Base-by-base conservation (phyloP, 2,113 vertebrate genomes). In the Amazona guildingii region DNA sequence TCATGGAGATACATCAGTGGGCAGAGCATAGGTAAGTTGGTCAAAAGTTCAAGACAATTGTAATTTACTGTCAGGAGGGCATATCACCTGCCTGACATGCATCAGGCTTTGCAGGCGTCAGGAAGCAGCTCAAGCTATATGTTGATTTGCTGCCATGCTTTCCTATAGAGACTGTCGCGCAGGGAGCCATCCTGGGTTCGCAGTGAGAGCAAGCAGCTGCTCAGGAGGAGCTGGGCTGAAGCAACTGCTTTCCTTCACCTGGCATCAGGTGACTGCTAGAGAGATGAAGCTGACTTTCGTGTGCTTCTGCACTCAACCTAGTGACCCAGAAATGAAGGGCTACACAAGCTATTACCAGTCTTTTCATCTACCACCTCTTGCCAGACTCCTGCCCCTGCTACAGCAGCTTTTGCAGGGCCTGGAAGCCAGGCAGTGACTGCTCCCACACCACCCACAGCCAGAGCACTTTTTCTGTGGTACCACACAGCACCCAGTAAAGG, bases 1-100 rank as follows among this genome's bases (percentile, higher is more conserved):
- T 54, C 1, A 0, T 4, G 29, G 27, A 75, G 61, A 24, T 28
- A 2, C 2, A 3, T 35, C 17, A 52, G 25, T 12, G 31, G 59
- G 27, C 79, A 72, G 43, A 77, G 23, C 5, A 20, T 4, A 41
- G 76, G 72, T 20, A 43, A 74, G 21, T 13, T 83, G 61, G 48
- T 66, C 35, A 57, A 48, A 84, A 76, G 24, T 78, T 72, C n/a
- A 84, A 81, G 57, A 73, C 8, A 52, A 79, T 29, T 55, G 13
- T 68, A 44, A 44, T 48, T 84, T 81, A 39, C 43, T 88, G 33
- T 25, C 13, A 48, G 28, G 31, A 64, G 46, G n/a, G 64, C 10
- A 28, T 28, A 62, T 57, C 33, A 25, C 35, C 52, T 69, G 68
- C 44, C 29, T 82, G 66, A 69, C 15, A 46, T 76, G 79, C 91